Evolutionary conservation across 2,797 vertebrate species (phyloP).

Genomic region (Enteromius viviparus): DNA sequence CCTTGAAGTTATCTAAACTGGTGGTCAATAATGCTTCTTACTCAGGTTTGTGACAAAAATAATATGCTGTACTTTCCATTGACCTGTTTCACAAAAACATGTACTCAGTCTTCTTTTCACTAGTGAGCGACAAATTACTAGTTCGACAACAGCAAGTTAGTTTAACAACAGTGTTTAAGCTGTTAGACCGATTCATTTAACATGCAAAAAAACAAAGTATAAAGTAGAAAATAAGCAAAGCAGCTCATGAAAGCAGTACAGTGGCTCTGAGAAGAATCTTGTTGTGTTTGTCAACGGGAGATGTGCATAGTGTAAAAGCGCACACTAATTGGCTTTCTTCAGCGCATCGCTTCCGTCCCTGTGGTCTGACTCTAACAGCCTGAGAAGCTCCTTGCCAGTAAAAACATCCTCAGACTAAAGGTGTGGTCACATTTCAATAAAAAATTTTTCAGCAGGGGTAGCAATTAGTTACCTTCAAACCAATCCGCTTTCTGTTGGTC

Average conservation of each 20-base stretch:
- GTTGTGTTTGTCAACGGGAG: background rate
- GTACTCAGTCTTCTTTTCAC: background rate
- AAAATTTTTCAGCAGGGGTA: background rate
- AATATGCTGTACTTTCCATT: background rate
- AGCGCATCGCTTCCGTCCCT: slow-evolving; percentile 41
- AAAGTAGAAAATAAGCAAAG: slow-evolving; percentile 9
- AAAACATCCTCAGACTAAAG: background rate
- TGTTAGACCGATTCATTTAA: background rate
- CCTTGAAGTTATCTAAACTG: background rate
- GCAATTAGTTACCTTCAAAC: background rate
- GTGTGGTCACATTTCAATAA: background rate
- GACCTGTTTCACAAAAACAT: slow-evolving; percentile 3
- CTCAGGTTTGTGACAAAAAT: background rate
- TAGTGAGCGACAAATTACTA: slow-evolving; percentile 2
- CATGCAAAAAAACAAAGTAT: slow-evolving; percentile 11
- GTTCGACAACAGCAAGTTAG: slow-evolving; percentile 20
- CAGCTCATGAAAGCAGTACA: background rate
- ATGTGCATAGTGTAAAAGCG: background rate
- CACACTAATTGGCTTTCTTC: slow-evolving; percentile 59
- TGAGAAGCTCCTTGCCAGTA: slow-evolving; percentile 7
- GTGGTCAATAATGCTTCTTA: background rate
- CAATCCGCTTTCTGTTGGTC: background rate
- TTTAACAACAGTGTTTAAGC: slow-evolving; percentile 28
- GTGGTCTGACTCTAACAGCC: slow-evolving; percentile 37
- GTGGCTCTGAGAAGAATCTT: background rate